phyloP scores from a whole-genome alignment of 2,797 vertebrate genomes.

The Loris lydekkerianus region DNA sequence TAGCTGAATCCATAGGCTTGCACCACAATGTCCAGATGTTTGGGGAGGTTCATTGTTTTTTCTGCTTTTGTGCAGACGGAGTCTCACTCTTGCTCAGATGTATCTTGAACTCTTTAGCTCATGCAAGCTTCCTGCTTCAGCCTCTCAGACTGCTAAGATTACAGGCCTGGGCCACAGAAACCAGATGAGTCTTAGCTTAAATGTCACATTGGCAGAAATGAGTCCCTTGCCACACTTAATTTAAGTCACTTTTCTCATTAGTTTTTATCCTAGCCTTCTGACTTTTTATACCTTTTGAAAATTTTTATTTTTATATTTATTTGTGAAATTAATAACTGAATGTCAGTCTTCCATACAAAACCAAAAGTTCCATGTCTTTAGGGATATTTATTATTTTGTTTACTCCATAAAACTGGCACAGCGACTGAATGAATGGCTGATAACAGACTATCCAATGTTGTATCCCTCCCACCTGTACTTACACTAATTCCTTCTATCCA shows the following conservation, averaged over 20 bases:
- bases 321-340: neutral
- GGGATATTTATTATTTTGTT: neutral
- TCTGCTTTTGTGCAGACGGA: no score
- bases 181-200: neutral
- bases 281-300: neutral
- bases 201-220: neutral
- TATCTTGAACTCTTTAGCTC: no score
- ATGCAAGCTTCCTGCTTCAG: no score
- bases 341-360: neutral
- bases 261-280: neutral
- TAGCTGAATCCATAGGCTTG: no score
- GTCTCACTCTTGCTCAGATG: no score
- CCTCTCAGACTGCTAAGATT: no score
- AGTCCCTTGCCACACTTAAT: neutral
- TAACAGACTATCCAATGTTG: neutral
- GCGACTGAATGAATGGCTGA: neutral
- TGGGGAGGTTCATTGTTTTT: no score
- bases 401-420: neutral
- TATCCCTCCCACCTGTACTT: neutral
- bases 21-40: no score
- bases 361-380: neutral
- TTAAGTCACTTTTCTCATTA: neutral
- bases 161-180: no score
- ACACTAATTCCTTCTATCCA: neutral
- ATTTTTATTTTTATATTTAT: neutral